These are phyloP conservation scores for Steinernema carpocapsae DNA, from an alignment of 2,888 invertebrate species.

Conservation along the genomic window DNA sequence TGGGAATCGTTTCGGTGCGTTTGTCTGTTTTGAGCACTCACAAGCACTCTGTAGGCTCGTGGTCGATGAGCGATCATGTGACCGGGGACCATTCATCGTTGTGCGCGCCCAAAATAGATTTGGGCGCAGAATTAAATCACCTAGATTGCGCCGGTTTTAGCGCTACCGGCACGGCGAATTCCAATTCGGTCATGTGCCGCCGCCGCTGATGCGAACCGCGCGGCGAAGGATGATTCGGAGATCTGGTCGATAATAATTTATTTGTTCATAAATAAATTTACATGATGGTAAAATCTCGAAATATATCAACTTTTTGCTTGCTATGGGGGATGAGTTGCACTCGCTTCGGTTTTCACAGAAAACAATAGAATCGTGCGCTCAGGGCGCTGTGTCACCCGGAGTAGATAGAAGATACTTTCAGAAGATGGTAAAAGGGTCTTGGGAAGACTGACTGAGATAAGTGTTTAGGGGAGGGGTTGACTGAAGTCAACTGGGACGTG, in stretches of 20 bases:
- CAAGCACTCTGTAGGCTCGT: no score
- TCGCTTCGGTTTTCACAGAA: conserved; percentile 17
- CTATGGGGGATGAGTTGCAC: neutral
- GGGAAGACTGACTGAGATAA: conserved; percentile 25
- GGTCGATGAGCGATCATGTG: no score
- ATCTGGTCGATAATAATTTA: conserved; percentile 22
- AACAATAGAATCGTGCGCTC: neutral
- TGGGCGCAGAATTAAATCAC: no score
- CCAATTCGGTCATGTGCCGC: no score
- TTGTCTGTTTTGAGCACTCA: no score
- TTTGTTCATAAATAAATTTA: conserved; percentile 14
- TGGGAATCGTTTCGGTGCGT: no score
- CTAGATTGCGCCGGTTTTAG: no score
- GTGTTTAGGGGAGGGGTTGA: neutral
- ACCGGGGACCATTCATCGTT: no score
- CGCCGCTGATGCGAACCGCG: neutral
- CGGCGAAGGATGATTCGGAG: neutral
- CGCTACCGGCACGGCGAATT: no score
- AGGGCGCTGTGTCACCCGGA: conserved; percentile 25
- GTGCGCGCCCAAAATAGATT: no score
- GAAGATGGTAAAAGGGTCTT: neutral
- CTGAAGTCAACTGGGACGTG: neutral
- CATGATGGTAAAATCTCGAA: conserved; percentile 20
- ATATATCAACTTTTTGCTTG: neutral
- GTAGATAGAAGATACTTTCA: conserved; percentile 4